A percentile compares a stretch with the other conserved stretches of the same genome.
Conservation (phyloP, 1,140 invertebrate species). For the Elysia chlorotica region DNA sequence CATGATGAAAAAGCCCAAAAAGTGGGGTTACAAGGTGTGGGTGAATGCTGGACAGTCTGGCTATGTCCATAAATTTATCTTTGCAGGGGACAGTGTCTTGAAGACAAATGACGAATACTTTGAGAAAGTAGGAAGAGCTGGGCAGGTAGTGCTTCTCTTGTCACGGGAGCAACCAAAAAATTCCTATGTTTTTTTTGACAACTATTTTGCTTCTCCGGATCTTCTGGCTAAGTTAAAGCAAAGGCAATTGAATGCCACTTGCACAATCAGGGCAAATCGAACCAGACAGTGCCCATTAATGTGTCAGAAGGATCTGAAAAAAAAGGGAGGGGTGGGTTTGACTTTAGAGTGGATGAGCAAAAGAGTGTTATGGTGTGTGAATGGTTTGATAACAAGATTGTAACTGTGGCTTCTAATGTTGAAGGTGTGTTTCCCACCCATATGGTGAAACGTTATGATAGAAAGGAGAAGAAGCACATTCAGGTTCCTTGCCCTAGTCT, state of each 20-base stretch:
- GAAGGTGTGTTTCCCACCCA: not conserved
- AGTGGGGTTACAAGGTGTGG: not conserved
- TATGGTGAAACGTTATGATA: not conserved
- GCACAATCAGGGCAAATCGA: not conserved
- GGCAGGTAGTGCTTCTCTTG: not conserved
- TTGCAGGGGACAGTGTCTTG: not conserved
- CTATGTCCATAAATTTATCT: not conserved
- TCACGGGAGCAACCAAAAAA: not conserved
- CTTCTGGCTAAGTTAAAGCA: not conserved
- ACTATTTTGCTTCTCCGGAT: not conserved
- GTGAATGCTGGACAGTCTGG: not conserved
- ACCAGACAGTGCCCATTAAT: not conserved
- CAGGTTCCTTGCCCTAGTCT: not conserved
- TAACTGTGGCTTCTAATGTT: not conserved
- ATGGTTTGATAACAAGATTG: conserved; percentile 2
- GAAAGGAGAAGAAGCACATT: not conserved
- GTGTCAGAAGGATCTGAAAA: not conserved
- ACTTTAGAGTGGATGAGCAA: not conserved
- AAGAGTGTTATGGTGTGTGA: not conserved
- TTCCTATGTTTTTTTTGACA: not conserved
- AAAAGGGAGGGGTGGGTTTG: not conserved
- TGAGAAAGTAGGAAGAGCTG: not conserved
- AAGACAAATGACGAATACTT: not conserved
- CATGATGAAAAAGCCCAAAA: conserved; percentile 2
- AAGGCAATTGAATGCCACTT: not conserved